phyloP scores from a whole-genome alignment of 2,797 vertebrate species.

The Sebastes aleutianus region DNA sequence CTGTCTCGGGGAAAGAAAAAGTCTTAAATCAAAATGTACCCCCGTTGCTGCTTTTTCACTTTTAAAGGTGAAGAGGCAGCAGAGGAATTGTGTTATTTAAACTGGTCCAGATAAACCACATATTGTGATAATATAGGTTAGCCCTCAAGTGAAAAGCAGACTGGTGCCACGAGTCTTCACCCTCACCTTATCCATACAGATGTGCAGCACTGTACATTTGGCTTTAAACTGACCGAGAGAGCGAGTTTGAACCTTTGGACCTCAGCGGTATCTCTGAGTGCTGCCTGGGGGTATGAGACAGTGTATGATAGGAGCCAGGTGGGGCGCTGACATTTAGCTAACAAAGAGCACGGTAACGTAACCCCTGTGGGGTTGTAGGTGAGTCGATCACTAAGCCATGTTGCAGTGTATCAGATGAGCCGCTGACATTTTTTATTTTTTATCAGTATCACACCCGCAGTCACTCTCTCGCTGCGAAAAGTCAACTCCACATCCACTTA shows the following conservation, averaged over 20 bases:
- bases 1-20: neutral
- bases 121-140: neutral
- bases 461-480: slow-evolving; percentile 36
- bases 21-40: neutral
- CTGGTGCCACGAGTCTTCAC: neutral
- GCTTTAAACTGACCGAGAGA: slow-evolving; percentile 33
- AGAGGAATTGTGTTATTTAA: neutral
- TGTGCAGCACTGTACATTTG: slow-evolving; percentile 5
- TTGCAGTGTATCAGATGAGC: slow-evolving; percentile 71
- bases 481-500: slow-evolving; percentile 53
- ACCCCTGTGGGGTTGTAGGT: slow-evolving; percentile 59
- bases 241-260: slow-evolving; percentile 46
- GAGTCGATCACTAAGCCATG: slow-evolving; percentile 56
- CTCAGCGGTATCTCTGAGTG: slow-evolving; percentile 38
- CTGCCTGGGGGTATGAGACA: slow-evolving; percentile 54
- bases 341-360: slow-evolving; percentile 64
- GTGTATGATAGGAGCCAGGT: slow-evolving; percentile 60
- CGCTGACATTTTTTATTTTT: slow-evolving; percentile 59
- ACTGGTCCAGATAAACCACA: neutral
- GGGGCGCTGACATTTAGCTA: slow-evolving; percentile 73
- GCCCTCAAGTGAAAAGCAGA: neutral
- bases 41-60: neutral
- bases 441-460: slow-evolving; percentile 55
- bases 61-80: neutral
- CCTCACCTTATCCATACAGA: slow-evolving; percentile 1